Percentiles rank a stretch among this genome's conserved stretches.
phyloP scores from a whole-genome alignment of 2,888 invertebrate species.

The Scaeva pyrastri region DNA sequence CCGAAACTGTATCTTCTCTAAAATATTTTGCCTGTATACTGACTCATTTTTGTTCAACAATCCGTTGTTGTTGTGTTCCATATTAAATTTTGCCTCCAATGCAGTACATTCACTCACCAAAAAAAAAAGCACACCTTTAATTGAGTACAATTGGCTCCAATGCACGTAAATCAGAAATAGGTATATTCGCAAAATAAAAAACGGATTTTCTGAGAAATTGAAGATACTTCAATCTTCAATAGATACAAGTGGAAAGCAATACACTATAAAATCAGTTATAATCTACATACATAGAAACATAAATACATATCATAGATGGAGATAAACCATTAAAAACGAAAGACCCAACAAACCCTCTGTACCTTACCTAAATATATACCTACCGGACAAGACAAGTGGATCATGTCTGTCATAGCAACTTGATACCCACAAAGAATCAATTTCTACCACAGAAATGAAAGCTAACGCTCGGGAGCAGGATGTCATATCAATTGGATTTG shows the following conservation, averaged over 20 bases:
- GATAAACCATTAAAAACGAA: constrained; percentile 3
- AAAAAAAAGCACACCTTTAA: too few relatives aligned
- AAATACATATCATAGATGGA: not conserved
- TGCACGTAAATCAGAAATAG: too few relatives aligned
- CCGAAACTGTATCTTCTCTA: too few relatives aligned
- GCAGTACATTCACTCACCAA: too few relatives aligned
- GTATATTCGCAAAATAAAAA: not conserved
- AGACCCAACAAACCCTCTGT: not conserved
- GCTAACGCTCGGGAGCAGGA: constrained; percentile 30
- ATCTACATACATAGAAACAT: too few relatives aligned
- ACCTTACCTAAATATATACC: too few relatives aligned
- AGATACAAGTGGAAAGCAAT: constrained; percentile 8
- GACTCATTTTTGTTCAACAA: too few relatives aligned
- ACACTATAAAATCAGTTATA: not conserved
- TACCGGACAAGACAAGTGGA: constrained; percentile 7
- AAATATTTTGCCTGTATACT: too few relatives aligned
- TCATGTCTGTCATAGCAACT: constrained; percentile 13
- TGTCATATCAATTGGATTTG: constrained; percentile 57
- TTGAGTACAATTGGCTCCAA: too few relatives aligned
- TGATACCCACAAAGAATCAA: constrained; percentile 28
- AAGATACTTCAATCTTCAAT: not conserved
- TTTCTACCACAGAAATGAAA: constrained; percentile 22
- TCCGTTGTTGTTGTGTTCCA: too few relatives aligned
- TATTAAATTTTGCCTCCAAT: too few relatives aligned
- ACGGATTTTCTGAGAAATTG: not conserved